Base-by-base conservation (phyloP, 2,113 vertebrate species). In the Elanoides forficatus region DNA sequence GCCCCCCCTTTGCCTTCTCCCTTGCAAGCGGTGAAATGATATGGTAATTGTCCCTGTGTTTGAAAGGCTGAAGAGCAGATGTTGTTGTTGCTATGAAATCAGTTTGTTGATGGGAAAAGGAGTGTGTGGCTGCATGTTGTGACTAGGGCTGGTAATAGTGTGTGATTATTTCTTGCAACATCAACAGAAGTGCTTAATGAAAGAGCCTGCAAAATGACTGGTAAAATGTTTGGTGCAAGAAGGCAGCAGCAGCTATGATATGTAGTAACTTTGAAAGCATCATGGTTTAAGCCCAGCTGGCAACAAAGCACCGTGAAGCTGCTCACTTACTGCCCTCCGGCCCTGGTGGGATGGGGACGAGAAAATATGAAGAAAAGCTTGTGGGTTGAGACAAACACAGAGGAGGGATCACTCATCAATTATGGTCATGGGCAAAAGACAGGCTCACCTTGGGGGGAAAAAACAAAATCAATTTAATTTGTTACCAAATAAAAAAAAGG, bases 291-390 rank as follows among this genome's bases (percentile, higher is more conserved):
- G 52, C 52, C 26, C 52, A 29, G 26, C 52, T 0, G 9, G 52
- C 52, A 53, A 29, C 52, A 53, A 29, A 29, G 52, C 52, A 53
- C 52, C 52, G 6, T 16, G 26, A 53, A 6, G 15, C 15, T 1
- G 0, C 52, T 53, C 0, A 15, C 26, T 16, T 27, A 16, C 15
- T 52, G 9, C 15, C 15, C 5, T 27, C 15, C 0, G 3, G 52
- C 15, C 52, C 52, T 0, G 5, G 52, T 53, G 52, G 52, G 26
- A 53, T 16, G 52, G 26, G 52, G 26, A 53, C 15, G 52, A 53
- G 52, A 53, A 53, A 29, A 29, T 29, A 29, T 16, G 10, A 53
- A 27, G 15, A 53, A 53, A 53, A 53, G 15, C 52, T 53, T 0
- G 1, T 53, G 26, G 26, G 52, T 53, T 0, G 9, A 53, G 52